Evolutionary conservation across 2,113 vertebrate genomes (phyloP).

Genomic region (Athene cunicularia): DNA sequence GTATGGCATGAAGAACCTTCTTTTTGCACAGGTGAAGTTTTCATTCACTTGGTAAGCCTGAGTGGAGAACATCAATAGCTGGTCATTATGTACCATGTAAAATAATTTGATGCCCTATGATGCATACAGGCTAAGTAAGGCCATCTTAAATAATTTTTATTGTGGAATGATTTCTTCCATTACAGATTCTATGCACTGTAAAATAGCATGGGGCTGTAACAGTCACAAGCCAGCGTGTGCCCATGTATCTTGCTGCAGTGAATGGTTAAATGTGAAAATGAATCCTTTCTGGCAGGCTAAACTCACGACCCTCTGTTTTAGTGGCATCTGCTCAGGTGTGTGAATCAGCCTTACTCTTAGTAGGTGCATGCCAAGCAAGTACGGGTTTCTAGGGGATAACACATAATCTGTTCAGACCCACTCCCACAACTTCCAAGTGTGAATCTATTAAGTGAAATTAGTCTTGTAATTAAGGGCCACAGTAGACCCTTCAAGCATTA

Average conservation of each 20-base stretch:
- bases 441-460: conserved; percentile 36
- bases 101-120: conserved; percentile 68
- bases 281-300: conserved; percentile 40
- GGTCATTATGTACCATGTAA: conserved; percentile 70
- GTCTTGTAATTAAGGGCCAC: conserved; percentile 21
- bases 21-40: conserved; percentile 38
- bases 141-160: conserved; percentile 73
- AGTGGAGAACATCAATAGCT: conserved; percentile 60
- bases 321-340: conserved; percentile 27
- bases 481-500: neutral
- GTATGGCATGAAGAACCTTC: conserved; percentile 10
- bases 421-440: neutral
- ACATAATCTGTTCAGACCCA: conserved; percentile 1
- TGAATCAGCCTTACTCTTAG: neutral
- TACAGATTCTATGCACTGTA: conserved; percentile 66
- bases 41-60: conserved; percentile 58
- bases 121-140: conserved; percentile 68
- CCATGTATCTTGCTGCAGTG: conserved; percentile 52
- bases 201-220: conserved; percentile 58
- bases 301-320: neutral
- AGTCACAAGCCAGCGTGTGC: conserved; percentile 56
- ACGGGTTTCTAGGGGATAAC: neutral
- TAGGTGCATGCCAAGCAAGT: neutral
- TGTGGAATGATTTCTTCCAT: conserved; percentile 71
- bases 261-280: conserved; percentile 32